Evolutionary conservation across 1,140 invertebrate genomes (phyloP), one percentile per base, ranked within the genome.

Genomic region (Steinernema feltiae): DNA sequence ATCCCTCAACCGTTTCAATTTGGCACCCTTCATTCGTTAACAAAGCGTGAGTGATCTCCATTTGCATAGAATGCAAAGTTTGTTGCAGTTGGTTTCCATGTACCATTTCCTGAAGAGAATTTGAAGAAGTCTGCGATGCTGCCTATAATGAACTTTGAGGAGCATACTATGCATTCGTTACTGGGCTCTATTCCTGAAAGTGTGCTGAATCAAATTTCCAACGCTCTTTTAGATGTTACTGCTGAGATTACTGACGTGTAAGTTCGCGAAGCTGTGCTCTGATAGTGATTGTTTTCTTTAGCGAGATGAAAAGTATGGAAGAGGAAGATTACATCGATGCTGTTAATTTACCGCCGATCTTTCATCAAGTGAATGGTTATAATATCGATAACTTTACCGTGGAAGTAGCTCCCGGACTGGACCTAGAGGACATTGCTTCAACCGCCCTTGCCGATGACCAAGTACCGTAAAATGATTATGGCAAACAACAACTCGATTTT

Each of bases 1-100:
- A n/a, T 78, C 35, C 81, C 81, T 24, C 81, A 81, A 70, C 80
- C 80, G 2, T 31, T 83, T 18, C 80, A 81, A 75, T 69, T 81
- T 35, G 78, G 73, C 29, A 75, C 31, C 17, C 3, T 70, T 74
- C 72, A 27, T 46, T 53, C 29, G 71, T 83, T 69, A 75, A 84
- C 41, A 31, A 69, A 32, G 70, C 48, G 21, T 69, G 27, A 18
- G 71, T 35, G 18, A 18, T 41, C 7, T 73, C 24, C 35, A n/a
- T 79, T 46, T 31, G 53, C 46, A 30, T 48, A 32, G 30, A 18
- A 80, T 32, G 70, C 69, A 29, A 70, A 70, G 70, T 32, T 69
- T 41, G 31, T 30, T 35, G 69, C 63, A 41, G 74, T 79, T 41
- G 71, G 32, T 30, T 35, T 24, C 24, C 72, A 79, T 24, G 32